Conservation (phyloP, 1,140 invertebrate species). For the Meloidogyne chitwoodi region DNA sequence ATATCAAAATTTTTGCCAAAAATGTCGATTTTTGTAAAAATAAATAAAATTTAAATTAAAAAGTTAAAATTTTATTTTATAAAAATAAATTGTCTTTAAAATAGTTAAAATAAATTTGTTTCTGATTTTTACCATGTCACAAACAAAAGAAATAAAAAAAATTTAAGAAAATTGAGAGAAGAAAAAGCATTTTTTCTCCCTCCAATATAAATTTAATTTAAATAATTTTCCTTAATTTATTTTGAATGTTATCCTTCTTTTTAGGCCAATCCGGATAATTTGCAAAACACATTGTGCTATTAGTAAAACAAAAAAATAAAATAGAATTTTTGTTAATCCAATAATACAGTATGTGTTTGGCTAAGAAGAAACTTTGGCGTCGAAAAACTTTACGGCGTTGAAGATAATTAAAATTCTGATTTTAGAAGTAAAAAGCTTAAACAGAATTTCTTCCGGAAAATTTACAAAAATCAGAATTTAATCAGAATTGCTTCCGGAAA, state of each 20-base stretch:
- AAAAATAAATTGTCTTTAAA: background rate
- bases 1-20: too few relatives aligned
- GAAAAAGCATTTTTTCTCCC: background rate
- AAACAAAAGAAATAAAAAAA: background rate
- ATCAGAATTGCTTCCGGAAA: too few relatives aligned
- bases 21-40: too few relatives aligned
- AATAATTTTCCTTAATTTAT: background rate
- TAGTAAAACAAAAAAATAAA: too few relatives aligned
- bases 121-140: too few relatives aligned
- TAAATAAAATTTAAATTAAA: background rate
- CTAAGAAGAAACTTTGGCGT: background rate
- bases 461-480: background rate
- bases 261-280: constrained; percentile 22
- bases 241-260: background rate
- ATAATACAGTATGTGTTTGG: background rate
- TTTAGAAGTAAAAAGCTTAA: too few relatives aligned
- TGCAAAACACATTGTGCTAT: constrained; percentile 2
- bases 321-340: background rate
- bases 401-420: too few relatives aligned
- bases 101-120: background rate
- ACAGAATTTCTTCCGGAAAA: background rate
- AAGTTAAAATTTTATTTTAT: background rate
- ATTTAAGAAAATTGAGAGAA: background rate
- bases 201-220: constrained; percentile 13
- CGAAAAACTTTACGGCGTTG: background rate